Evolutionary conservation across 2,113 vertebrate species (phyloP).

Genomic region (Elgaria multicarinata): DNA sequence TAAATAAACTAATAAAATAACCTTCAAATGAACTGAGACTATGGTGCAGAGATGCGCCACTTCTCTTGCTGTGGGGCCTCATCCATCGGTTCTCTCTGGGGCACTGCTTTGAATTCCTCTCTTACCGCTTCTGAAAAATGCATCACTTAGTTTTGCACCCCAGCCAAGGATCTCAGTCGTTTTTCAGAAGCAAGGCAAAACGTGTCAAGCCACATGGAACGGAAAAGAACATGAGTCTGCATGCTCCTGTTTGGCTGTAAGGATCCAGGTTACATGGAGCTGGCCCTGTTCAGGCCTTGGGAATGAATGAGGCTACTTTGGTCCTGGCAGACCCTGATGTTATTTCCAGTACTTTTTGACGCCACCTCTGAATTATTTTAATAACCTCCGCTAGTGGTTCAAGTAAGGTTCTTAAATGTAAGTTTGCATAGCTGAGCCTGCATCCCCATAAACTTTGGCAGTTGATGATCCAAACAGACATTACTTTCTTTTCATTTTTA

Average conservation of each 20-base stretch:
- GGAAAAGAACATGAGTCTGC: neutral
- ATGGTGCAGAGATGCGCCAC: neutral
- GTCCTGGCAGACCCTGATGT: neutral
- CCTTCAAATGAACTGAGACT: neutral
- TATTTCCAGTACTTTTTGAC: neutral
- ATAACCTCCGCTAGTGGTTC: neutral
- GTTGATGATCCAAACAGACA: no score
- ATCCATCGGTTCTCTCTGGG: neutral
- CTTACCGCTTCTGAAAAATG: neutral
- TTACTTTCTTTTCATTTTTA: no score
- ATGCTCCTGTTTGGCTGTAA: neutral
- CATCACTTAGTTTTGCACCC: neutral
- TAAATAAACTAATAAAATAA: constrained; percentile 16
- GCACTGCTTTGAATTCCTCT: neutral
- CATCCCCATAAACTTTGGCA: neutral
- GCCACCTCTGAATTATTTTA: neutral
- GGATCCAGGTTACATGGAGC: neutral
- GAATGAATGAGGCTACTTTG: neutral
- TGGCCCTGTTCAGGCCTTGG: neutral
- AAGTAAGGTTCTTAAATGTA: neutral
- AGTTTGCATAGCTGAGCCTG: neutral
- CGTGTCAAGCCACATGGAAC: neutral
- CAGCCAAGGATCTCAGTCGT: neutral
- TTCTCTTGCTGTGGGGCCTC: neutral
- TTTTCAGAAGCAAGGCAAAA: neutral